Conservation (phyloP, 2,888 invertebrate species). For the Eledona agricola region DNA sequence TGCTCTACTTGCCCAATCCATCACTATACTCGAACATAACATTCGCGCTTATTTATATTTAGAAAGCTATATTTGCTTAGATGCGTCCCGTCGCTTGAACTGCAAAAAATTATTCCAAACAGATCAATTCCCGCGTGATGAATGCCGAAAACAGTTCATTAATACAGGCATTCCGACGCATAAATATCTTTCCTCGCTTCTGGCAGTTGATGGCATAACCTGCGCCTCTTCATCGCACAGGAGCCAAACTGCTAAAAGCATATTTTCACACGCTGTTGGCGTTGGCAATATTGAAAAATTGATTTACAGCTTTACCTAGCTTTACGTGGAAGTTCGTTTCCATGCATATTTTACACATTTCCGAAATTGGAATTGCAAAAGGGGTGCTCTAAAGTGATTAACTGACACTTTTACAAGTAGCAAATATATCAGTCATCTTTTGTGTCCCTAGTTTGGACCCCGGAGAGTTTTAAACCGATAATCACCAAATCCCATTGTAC, state of each 20-base stretch:
- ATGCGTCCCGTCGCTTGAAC: constrained; percentile 1
- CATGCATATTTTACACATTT: constrained; percentile 51
- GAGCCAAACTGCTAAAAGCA: constrained; percentile 38
- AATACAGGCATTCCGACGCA: constrained; percentile 1
- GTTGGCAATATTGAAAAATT: constrained; percentile 48
- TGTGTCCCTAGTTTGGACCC: constrained; percentile 4
- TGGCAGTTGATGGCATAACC: constrained; percentile 26
- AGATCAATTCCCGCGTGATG: constrained; percentile 15
- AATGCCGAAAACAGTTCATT: constrained; percentile 23
- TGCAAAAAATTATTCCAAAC: no score
- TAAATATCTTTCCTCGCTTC: constrained; percentile 24
- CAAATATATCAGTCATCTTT: constrained; percentile 34
- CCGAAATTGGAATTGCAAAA: constrained; percentile 23
- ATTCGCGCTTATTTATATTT: constrained; percentile 42
- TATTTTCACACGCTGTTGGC: constrained; percentile 50
- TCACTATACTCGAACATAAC: constrained; percentile 57
- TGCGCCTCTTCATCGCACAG: constrained; percentile 13
- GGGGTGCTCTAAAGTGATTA: constrained; percentile 33
- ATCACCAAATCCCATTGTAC: constrained; percentile 20
- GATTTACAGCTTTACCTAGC: constrained; percentile 46
- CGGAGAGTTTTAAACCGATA: constrained; percentile 20
- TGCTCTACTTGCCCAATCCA: constrained; percentile 65
- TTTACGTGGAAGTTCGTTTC: constrained; percentile 48
- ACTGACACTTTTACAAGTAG: constrained; percentile 38
- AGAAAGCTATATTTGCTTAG: constrained; percentile 21